These are phyloP conservation scores for Acarapis woodi DNA, from an alignment of 1,140 invertebrate species.

Conservation along the genomic window DNA sequence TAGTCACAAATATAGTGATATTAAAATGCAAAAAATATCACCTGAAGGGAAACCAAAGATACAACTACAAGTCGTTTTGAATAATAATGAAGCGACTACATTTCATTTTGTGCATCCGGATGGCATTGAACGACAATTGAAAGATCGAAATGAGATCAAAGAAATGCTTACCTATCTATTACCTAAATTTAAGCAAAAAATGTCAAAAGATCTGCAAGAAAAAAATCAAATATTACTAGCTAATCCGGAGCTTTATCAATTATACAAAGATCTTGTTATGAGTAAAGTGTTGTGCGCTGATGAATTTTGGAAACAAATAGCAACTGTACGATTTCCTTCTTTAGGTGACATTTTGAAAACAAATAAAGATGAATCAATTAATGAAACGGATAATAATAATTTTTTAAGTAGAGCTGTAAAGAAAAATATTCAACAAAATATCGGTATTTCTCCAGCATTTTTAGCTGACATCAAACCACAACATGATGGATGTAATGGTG, in stretches of 20 bases:
- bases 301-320: constrained; percentile 53
- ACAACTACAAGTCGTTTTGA: constrained; percentile 85
- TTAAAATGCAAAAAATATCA: constrained; percentile 94
- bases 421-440: constrained; percentile 11
- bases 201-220: constrained; percentile 45
- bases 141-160: constrained; percentile 75
- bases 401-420: background rate
- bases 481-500: constrained; percentile 80
- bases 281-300: constrained; percentile 72
- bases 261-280: constrained; percentile 56
- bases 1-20: constrained; percentile 75
- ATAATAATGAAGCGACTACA: constrained; percentile 71
- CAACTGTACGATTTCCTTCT: background rate
- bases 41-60: constrained; percentile 92
- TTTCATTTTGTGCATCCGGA: constrained; percentile 87
- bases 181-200: constrained; percentile 78
- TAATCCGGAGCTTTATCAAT: constrained; percentile 23
- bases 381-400: background rate
- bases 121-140: constrained; percentile 44
- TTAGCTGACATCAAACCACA: constrained; percentile 74
- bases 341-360: background rate
- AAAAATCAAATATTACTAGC: constrained; percentile 25
- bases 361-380: background rate
- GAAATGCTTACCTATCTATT: constrained; percentile 62
- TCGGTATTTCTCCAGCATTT: constrained; percentile 15